Evolutionary conservation across 2,888 invertebrate genomes (phyloP), one percentile per base, ranked within the genome.

Genomic region (Cephus runcator): DNA sequence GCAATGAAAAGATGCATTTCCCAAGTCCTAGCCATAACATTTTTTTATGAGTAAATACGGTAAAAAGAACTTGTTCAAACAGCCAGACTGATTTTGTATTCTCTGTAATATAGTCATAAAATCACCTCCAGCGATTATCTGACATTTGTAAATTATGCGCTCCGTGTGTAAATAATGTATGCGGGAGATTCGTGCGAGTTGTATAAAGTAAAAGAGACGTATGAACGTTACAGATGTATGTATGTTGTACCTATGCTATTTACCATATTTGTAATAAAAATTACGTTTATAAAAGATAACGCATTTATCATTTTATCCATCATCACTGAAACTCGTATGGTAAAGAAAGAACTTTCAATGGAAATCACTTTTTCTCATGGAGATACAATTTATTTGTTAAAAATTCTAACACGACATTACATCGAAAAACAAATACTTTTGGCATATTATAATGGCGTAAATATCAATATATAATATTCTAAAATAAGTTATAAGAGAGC

Each of bases 201-300:
- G 82, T 88, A 87, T 86, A 87, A 86, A 87, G 71, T 81, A 81
- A 80, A 82, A 81, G 73, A 80, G 75, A 81, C 78, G 79, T 81
- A 80, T 79, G 84, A 84, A 83, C 82, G 80, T 75, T 79, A 76
- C 36, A 69, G 76, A 82, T 79, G 84, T 80, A 84, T 84, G 83
- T 82, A 84, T 84, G 83, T 82, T 82, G 77, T 82, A 83, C 81
- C 81, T 82, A 84, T 86, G 83, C 81, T 86, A 86, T 85, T 88
- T 88, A 88, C 84, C 87, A 87, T 86, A 89, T 88, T 89, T 90
- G 88, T 88, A 91, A 91, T 91, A 90, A 88, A 91, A 79, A 79
- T 82, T 83, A 75, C 79, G 80, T 80, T 76, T 82, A 83, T 76
- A 78, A 84, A 78, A 84, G 78, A 83, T 82, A 33, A 71, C 82